These are phyloP conservation scores for Brenthis hecate DNA, from an alignment of 2,888 invertebrate species.

Conservation along the genomic window DNA sequence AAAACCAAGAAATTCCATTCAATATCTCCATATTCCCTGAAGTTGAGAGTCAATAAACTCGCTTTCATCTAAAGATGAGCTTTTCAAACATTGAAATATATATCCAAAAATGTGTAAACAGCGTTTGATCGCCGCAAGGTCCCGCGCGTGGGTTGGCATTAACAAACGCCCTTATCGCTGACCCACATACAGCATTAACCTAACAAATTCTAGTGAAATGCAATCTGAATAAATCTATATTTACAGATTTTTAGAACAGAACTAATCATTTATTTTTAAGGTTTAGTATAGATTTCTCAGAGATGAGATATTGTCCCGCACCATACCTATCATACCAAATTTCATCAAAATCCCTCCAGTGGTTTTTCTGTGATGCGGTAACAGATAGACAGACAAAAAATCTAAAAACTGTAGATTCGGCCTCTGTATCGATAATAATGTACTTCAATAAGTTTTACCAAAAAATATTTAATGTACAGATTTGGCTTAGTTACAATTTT, in stretches of 20 bases:
- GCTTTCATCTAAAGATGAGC: constrained; percentile 2
- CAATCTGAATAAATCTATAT: constrained; percentile 18
- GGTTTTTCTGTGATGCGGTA: too few species aligned
- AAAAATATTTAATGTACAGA: too few species aligned
- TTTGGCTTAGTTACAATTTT: too few species aligned
- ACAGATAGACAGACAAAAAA: too few species aligned
- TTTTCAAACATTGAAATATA: constrained; percentile 19
- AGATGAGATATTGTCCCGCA: too few species aligned
- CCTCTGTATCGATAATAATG: too few species aligned
- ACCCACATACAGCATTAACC: constrained; percentile 34
- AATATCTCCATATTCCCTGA: not conserved
- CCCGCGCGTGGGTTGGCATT: constrained; percentile 41
- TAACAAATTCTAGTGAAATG: constrained; percentile 30
- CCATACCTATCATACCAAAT: too few species aligned
- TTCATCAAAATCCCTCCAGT: too few species aligned
- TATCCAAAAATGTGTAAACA: constrained; percentile 30
- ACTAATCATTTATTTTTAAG: not conserved
- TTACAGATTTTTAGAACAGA: not conserved
- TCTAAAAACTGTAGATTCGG: too few species aligned
- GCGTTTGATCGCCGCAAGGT: constrained; percentile 20
- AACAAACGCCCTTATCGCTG: constrained; percentile 40
- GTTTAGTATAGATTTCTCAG: too few species aligned
- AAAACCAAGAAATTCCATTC: not conserved
- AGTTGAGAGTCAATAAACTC: constrained; percentile 9
- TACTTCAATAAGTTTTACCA: too few species aligned